Percentiles rank a stretch among this genome's conserved stretches.
Conservation (phyloP, 2,113 vertebrate genomes). For the Engystomops pustulosus region DNA sequence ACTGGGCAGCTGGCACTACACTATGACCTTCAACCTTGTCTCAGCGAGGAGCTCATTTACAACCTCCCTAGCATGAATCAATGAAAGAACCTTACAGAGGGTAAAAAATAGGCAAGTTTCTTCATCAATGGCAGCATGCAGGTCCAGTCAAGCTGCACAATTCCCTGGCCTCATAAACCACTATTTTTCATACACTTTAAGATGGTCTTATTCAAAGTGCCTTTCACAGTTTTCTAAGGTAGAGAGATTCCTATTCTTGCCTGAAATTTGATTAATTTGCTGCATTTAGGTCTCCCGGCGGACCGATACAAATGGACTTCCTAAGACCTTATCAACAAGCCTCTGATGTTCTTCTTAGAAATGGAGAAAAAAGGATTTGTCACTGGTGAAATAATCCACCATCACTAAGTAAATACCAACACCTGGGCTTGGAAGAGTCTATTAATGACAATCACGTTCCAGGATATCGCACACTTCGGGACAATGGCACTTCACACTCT, state of each 20-base stretch:
- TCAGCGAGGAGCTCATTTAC: conserved; percentile 77
- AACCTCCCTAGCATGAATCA: conserved; percentile 73
- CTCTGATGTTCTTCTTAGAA: conserved; percentile 73
- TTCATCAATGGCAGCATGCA: conserved; percentile 75
- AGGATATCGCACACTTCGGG: background rate
- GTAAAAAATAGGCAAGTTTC: conserved; percentile 77
- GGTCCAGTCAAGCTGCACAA: conserved; percentile 74
- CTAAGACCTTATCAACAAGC: conserved; percentile 83
- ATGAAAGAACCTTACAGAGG: conserved; percentile 75
- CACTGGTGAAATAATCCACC: conserved; percentile 62
- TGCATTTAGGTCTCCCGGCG: conserved; percentile 78
- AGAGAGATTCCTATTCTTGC: conserved; percentile 79
- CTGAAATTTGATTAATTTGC: conserved; percentile 92
- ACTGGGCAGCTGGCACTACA: conserved; percentile 85
- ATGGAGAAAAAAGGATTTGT: conserved; percentile 65
- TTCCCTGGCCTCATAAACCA: conserved; percentile 73
- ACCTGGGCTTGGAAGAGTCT: background rate
- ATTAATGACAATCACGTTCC: background rate
- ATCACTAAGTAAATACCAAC: conserved; percentile 58
- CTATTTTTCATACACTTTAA: conserved; percentile 83
- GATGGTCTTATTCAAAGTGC: conserved; percentile 77
- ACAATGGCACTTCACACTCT: background rate
- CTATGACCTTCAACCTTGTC: conserved; percentile 79
- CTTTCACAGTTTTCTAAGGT: conserved; percentile 75
- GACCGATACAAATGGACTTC: conserved; percentile 87